phyloP scores from a whole-genome alignment of 2,888 invertebrate species.

The Arge pagana region DNA sequence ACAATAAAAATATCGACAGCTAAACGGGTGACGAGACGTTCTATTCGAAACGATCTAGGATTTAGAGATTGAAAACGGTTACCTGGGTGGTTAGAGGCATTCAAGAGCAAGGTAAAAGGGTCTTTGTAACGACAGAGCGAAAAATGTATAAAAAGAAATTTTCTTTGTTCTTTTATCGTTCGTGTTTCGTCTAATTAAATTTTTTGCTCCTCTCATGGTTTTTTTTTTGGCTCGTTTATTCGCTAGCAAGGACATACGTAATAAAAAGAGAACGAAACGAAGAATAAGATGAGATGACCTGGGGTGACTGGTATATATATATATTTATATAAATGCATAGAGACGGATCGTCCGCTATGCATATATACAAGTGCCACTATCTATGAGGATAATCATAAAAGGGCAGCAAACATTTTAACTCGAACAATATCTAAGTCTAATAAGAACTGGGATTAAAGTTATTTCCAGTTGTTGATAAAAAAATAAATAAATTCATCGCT shows the following conservation, averaged over 20 bases:
- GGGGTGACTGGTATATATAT: constrained; percentile 37
- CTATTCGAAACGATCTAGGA: constrained; percentile 42
- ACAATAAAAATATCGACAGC: no score
- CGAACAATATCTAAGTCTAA: constrained; percentile 49
- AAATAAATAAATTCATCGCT: not conserved
- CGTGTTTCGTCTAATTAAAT: no score
- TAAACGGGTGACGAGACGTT: constrained; percentile 31
- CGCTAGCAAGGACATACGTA: no score
- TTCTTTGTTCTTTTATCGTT: no score
- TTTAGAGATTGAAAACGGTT: constrained; percentile 47
- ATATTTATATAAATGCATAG: no score
- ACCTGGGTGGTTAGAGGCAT: constrained; percentile 48
- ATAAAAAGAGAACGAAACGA: not conserved
- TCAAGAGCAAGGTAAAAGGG: constrained; percentile 48
- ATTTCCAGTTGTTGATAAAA: constrained; percentile 32
- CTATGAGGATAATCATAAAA: constrained; percentile 41
- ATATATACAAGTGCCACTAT: no score
- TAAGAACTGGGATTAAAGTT: constrained; percentile 35
- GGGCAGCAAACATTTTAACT: constrained; percentile 49
- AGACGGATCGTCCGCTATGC: no score
- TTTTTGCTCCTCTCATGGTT: no score
- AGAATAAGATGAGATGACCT: not conserved
- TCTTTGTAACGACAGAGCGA: constrained; percentile 37
- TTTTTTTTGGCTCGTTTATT: no score
- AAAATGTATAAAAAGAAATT: no score